Evolutionary conservation across 2,113 vertebrate genomes (phyloP).

Genomic region (Vidua macroura): DNA sequence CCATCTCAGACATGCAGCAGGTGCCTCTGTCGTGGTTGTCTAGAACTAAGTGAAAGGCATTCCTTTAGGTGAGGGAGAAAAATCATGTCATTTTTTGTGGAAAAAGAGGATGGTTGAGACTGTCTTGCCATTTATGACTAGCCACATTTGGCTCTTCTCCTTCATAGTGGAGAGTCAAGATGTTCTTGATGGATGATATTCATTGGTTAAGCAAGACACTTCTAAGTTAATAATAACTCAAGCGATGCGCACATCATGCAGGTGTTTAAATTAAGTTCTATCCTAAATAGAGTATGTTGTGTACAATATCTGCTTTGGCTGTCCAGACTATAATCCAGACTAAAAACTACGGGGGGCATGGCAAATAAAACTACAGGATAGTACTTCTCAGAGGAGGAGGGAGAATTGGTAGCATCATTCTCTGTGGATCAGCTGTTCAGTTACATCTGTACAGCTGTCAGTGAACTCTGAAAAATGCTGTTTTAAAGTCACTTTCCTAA

Average conservation of each 20-base stretch:
- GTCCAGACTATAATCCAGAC: not conserved
- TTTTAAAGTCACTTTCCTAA: not conserved
- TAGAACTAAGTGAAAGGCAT: not conserved
- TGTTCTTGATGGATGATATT: not conserved
- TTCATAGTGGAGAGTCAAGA: not conserved
- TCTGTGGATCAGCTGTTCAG: not conserved
- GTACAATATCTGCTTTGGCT: not conserved
- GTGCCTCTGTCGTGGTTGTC: not conserved
- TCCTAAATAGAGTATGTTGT: not conserved
- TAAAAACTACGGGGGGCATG: not conserved
- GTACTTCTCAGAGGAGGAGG: not conserved
- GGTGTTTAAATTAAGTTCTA: not conserved
- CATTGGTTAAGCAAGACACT: not conserved
- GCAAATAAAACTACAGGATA: not conserved
- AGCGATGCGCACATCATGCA: not conserved
- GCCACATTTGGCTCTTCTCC: fast-evolving
- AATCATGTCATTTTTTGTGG: not conserved
- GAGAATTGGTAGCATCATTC: not conserved
- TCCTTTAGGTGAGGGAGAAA: not conserved
- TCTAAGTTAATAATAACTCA: not conserved
- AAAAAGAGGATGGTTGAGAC: not conserved
- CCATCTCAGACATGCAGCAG: not conserved
- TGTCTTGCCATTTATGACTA: not conserved
- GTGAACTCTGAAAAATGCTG: not conserved
- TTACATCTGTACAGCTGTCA: not conserved